Conservation (phyloP, 2,888 invertebrate species). For the Aspidiotus destructor region DNA sequence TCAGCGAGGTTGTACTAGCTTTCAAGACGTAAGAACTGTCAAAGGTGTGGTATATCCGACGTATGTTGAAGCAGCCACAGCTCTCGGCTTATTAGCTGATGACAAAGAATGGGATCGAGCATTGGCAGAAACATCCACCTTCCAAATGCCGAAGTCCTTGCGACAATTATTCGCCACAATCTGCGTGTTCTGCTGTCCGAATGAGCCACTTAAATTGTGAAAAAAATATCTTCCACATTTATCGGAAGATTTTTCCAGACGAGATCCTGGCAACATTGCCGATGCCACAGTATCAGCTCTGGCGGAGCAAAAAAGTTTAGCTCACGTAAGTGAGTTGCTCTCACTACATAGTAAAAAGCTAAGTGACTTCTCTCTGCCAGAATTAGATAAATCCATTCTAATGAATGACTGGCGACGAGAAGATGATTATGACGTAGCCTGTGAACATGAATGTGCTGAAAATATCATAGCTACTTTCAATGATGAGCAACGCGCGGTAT, state of each 20-base stretch:
- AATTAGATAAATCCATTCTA: background rate
- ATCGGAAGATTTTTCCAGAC: background rate
- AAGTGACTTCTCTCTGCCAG: background rate
- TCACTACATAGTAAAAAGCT: background rate
- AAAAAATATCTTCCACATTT: background rate
- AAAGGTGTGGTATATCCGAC: background rate
- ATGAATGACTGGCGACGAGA: background rate
- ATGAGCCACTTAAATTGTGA: background rate
- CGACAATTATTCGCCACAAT: background rate
- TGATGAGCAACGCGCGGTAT: no score
- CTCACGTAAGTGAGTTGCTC: background rate
- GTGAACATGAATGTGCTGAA: background rate
- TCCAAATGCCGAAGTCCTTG: background rate
- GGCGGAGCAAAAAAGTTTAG: background rate
- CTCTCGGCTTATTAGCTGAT: background rate
- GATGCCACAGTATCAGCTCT: background rate
- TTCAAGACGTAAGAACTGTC: background rate
- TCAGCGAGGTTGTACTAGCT: background rate
- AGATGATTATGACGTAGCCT: background rate
- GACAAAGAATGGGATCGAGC: background rate
- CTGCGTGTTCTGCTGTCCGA: background rate
- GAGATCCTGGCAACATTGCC: no score
- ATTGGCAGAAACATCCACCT: background rate
- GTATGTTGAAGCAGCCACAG: background rate
- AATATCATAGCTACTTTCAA: no score